Evolutionary conservation across 2,888 invertebrate species (phyloP), one percentile per base, ranked within the genome.

Genomic region (Mellilla xanthometata): DNA sequence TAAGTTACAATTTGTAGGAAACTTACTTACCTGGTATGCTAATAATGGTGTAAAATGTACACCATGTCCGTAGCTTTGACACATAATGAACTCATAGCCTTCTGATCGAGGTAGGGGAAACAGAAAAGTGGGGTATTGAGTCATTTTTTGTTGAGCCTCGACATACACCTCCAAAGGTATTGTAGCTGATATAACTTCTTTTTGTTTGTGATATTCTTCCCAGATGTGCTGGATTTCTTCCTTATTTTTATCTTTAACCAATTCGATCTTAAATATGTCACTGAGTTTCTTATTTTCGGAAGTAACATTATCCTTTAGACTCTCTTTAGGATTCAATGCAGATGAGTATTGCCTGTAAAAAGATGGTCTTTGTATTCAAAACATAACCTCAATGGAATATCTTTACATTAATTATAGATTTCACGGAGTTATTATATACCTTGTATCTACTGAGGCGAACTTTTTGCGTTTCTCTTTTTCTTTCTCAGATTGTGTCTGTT

Each of bases 81-180:
- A 88, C 88, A 97, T 90, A 39, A 97, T 92, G 73, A 97, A 97
- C 78, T 97, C 97, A 68, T 95, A 97, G 7, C 97, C 97, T 62
- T 95, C 93, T 11, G 93, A 92, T 36, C 96, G 91, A 0, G 97
- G 97, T 52, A 97, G 72, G 0, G 97, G 95, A 53, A 97, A 91
- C 44, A 97, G 62, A 75, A 97, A 97, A 15, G 93, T 92, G 0
- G 95, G 93, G 74, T 91, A 92, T 42, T 90, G 70, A 52, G 88
- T 85, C 52, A 93, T 92, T 22, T 90, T 91, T 19, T 86, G 69
- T 52, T 90, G 87, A 48, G 96, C 86, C 40, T 76, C 86, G 1
- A 91, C 81, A 67, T 91, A 96, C 7, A 92, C 86, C 2, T 90
- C 78, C 0, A 77, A 60, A 0, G 94, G 93, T 51, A 97, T 91